Evolutionary conservation across 1,140 invertebrate species (phyloP).

Genomic region (Hylaeus volcanicus): DNA sequence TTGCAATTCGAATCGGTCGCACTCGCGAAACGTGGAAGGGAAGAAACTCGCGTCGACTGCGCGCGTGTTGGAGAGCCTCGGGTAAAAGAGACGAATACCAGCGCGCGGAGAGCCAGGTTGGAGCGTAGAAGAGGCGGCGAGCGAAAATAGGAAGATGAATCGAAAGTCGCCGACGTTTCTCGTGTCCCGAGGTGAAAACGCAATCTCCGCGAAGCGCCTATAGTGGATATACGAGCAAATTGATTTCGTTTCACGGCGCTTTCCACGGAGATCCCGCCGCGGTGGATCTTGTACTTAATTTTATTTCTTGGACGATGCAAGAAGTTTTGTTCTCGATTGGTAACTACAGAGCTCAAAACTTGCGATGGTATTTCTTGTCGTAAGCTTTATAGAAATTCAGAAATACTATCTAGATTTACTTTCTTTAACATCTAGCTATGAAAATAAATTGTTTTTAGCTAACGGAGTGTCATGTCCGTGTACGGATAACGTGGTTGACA

Average conservation of each 20-base stretch:
- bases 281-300: not conserved
- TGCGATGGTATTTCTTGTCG: no score
- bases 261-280: no score
- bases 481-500: no score
- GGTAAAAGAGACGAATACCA: not conserved
- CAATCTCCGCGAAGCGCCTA: conserved; percentile 49
- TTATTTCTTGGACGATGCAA: no score
- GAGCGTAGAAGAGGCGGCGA: not conserved
- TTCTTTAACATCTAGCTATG: no score
- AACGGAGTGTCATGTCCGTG: no score
- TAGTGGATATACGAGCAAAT: conserved; percentile 52
- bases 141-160: conserved; percentile 54
- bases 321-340: no score
- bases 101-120: no score
- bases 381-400: no score
- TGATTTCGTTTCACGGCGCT: conserved; percentile 30
- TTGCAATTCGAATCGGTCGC: conserved; percentile 64
- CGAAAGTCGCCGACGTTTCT: conserved; percentile 49
- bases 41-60: conserved; percentile 8
- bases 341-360: no score
- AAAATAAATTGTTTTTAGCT: no score
- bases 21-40: conserved; percentile 29
- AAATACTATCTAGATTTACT: no score
- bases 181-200: conserved; percentile 53
- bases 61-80: conserved; percentile 8